A percentile compares a stretch with the other conserved stretches of the same genome.
Evolutionary conservation across 2,888 invertebrate species (phyloP).

Genomic region (Ecdyonurus torrentis): DNA sequence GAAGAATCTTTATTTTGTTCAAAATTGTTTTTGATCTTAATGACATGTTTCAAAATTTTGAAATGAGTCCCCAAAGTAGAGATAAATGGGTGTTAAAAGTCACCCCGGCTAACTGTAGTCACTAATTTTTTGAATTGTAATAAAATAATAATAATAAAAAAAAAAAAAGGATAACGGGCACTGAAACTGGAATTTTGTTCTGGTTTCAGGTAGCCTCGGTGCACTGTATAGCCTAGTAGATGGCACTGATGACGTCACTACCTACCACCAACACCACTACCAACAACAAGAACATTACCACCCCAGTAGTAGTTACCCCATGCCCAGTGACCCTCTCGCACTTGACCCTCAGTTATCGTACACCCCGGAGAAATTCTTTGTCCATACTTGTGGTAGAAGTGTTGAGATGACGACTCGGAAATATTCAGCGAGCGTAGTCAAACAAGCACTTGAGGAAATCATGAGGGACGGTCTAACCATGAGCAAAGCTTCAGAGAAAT

Average conservation of each 20-base stretch:
- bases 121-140: too few species aligned
- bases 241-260: background rate
- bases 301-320: background rate
- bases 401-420: constrained; percentile 13
- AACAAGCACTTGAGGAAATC: constrained; percentile 30
- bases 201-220: constrained; percentile 15
- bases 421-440: constrained; percentile 13
- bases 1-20: too few species aligned
- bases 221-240: constrained; percentile 14
- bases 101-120: too few species aligned
- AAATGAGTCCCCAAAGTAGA: too few species aligned
- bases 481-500: constrained; percentile 31
- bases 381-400: background rate
- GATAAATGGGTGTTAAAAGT: too few species aligned
- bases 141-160: too few species aligned
- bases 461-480: constrained; percentile 32
- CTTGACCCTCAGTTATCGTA: too few species aligned
- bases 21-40: too few species aligned
- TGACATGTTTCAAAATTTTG: too few species aligned
- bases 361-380: background rate
- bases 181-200: constrained; percentile 43
- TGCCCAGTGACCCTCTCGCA: background rate
- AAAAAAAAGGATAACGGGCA: too few species aligned
- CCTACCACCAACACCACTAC: background rate
- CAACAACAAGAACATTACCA: constrained; percentile 3